phyloP scores from a whole-genome alignment of 2,888 invertebrate genomes.

The Macrophya alboannulata region DNA sequence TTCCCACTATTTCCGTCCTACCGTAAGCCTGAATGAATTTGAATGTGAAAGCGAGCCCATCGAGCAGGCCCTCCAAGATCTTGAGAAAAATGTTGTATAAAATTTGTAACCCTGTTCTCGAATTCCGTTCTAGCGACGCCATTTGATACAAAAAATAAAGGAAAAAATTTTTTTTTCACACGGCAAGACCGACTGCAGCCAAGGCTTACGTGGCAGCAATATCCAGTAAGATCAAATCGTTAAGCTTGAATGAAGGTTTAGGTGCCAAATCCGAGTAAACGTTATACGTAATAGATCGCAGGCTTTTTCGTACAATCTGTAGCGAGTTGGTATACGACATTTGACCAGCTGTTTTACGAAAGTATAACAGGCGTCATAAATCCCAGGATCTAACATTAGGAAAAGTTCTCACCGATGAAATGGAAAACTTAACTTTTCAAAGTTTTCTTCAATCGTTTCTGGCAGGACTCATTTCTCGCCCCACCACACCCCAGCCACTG shows the following conservation, averaged over 20 bases:
- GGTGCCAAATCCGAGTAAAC: not conserved
- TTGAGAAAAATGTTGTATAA: not conserved
- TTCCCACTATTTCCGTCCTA: not conserved
- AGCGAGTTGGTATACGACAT: not conserved
- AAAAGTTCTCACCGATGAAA: constrained; percentile 5
- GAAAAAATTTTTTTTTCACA: no score
- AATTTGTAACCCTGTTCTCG: not conserved
- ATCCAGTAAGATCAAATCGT: not conserved
- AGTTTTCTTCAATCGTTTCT: not conserved
- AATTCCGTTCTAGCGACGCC: not conserved
- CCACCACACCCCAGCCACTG: not conserved
- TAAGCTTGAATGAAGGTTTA: constrained; percentile 5
- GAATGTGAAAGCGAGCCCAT: not conserved
- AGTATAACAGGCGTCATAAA: not conserved
- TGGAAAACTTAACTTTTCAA: not conserved
- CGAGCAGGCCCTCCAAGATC: not conserved
- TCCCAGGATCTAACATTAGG: not conserved
- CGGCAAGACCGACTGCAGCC: not conserved
- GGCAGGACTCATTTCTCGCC: not conserved
- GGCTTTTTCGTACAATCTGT: not conserved
- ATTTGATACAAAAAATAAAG: not conserved
- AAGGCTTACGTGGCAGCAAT: not conserved
- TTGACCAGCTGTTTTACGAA: constrained; percentile 1
- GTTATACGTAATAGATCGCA: not conserved
- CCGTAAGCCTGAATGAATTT: not conserved